Conservation (phyloP, 2,888 invertebrate genomes). For the Hirtodrosophila histrioides region DNA sequence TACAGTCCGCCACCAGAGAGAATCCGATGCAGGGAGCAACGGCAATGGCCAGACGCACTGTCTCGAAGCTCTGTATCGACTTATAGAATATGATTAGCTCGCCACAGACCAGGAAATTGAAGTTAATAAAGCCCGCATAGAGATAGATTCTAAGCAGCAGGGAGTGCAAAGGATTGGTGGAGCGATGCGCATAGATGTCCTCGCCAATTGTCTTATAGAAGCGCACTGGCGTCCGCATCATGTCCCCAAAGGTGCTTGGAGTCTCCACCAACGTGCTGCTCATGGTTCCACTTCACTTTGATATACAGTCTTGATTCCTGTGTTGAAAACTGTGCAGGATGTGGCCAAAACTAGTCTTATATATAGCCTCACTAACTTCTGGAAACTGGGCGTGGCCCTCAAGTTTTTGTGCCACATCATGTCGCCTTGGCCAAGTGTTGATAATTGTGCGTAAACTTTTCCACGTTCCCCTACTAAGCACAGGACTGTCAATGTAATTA, state of each 20-base stretch:
- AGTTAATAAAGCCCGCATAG: conserved; percentile 69
- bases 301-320: not conserved
- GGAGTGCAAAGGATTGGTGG: conserved; percentile 33
- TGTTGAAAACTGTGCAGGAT: conserved; percentile 18
- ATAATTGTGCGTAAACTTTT: conserved; percentile 71
- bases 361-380: conserved; percentile 18
- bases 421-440: conserved; percentile 59
- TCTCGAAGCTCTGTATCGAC: conserved; percentile 64
- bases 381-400: conserved; percentile 42
- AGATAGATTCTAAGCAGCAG: conserved; percentile 58
- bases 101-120: conserved; percentile 68
- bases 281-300: conserved; percentile 29
- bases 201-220: conserved; percentile 76
- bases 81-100: conserved; percentile 72
- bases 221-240: conserved; percentile 67
- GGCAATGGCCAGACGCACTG: conserved; percentile 74
- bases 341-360: conserved; percentile 27
- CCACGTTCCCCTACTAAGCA: conserved; percentile 23
- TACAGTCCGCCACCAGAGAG: conserved; percentile 73
- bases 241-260: conserved; percentile 53
- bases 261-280: conserved; percentile 9
- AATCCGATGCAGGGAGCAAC: conserved; percentile 81
- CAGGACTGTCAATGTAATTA: conserved; percentile 52
- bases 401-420: conserved; percentile 68
- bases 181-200: conserved; percentile 72